These are phyloP conservation scores for Eptesicus fuscus DNA, from an alignment of 2,113 vertebrate genomes.

Conservation along the genomic window DNA sequence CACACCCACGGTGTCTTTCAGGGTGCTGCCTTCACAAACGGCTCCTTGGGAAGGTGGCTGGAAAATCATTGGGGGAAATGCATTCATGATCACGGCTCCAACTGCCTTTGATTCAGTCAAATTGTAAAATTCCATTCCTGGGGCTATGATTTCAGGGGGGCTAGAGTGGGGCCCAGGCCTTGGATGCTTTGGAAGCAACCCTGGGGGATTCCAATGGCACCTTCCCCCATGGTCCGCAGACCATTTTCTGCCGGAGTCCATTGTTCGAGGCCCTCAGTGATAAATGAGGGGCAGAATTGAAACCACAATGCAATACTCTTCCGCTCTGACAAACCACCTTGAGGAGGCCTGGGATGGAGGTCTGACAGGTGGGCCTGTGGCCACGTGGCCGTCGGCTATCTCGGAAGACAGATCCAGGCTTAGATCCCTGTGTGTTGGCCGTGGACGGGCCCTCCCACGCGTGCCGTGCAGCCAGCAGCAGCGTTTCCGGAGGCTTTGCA, in stretches of 20 bases:
- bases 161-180: not conserved
- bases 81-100: not conserved
- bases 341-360: not conserved
- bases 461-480: not conserved
- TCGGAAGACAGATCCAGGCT: not conserved
- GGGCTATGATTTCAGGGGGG: not conserved
- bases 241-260: not conserved
- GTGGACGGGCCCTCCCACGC: rapidly evolving
- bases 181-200: not conserved
- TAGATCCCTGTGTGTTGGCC: not conserved
- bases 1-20: too few relatives aligned
- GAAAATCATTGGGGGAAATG: not conserved
- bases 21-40: not conserved
- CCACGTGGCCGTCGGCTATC: not conserved
- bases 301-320: not conserved
- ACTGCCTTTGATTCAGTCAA: not conserved
- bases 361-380: not conserved
- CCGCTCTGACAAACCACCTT: rapidly evolving
- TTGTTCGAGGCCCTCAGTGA: not conserved
- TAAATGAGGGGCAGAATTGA: not conserved
- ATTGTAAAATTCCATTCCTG: not conserved
- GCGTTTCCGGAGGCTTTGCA: not conserved
- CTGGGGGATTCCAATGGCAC: not conserved
- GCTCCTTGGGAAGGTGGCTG: not conserved
- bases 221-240: not conserved